Conservation (phyloP, 2,888 invertebrate species). For the Seira sanloemensis region DNA sequence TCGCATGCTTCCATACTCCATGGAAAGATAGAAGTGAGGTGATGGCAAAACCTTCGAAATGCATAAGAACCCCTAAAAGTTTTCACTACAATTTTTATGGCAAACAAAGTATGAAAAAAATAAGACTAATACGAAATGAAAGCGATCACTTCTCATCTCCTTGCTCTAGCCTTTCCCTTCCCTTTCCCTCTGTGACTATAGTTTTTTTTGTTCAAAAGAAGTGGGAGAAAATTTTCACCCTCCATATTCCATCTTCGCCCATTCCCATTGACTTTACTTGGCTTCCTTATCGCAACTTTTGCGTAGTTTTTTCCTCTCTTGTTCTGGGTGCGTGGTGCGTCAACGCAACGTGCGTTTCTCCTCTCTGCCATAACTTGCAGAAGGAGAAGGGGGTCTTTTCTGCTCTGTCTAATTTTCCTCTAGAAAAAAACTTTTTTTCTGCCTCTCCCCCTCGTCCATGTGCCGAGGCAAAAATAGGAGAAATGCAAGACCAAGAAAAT, state of each 20-base stretch:
- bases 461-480: not conserved
- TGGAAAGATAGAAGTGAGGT: too few species aligned
- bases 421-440: not conserved
- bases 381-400: not conserved
- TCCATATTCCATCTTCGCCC: constrained; percentile 9
- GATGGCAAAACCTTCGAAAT: constrained; percentile 1
- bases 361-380: constrained; percentile 3
- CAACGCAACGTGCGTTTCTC: not conserved
- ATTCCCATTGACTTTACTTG: not conserved
- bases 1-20: constrained; percentile 34
- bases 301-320: not conserved
- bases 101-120: constrained; percentile 32
- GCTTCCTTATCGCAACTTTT: constrained; percentile 17
- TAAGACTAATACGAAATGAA: constrained; percentile 2
- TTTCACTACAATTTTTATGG: constrained; percentile 23
- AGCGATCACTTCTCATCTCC: constrained; percentile 6
- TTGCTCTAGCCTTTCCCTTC: constrained; percentile 17
- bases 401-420: not conserved
- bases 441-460: not conserved
- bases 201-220: not conserved
- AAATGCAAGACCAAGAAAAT: constrained; percentile 52
- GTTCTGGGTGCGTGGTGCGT: not conserved
- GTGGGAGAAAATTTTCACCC: constrained; percentile 3
- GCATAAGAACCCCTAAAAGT: constrained; percentile 31
- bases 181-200: not conserved